A percentile compares a stretch with the other conserved stretches of the same genome.
phyloP scores from a whole-genome alignment of 1,140 invertebrate genomes.

The Metaphire vulgaris region DNA sequence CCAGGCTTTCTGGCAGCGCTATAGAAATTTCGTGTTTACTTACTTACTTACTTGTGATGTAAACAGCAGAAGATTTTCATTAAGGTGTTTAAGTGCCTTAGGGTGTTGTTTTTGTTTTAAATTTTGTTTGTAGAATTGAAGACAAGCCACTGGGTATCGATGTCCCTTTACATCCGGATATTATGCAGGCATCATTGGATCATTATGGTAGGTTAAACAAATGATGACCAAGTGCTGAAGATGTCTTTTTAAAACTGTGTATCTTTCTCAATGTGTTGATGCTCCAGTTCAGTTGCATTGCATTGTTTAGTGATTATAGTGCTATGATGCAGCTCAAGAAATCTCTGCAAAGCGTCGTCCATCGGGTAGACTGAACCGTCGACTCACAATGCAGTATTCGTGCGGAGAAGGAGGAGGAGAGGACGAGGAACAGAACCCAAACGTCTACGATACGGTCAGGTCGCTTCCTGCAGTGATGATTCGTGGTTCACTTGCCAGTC shows the following conservation, averaged over 20 bases:
- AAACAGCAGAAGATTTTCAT: neutral
- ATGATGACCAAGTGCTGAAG: too few species aligned
- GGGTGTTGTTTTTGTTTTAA: neutral
- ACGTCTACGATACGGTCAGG: constrained; percentile 18
- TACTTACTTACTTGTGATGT: neutral
- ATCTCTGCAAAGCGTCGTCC: neutral
- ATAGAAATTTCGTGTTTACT: too few species aligned
- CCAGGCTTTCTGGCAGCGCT: too few species aligned
- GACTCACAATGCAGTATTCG: neutral
- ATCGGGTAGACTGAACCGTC: neutral
- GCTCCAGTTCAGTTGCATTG: neutral
- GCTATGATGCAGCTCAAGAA: neutral
- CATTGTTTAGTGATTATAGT: too few species aligned
- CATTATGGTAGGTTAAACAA: neutral
- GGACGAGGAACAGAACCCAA: neutral
- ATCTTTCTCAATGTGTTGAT: too few species aligned
- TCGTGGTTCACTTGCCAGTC: neutral
- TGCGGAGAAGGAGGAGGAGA: too few species aligned
- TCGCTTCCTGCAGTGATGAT: neutral
- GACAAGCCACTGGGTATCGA: neutral
- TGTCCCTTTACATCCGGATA: neutral
- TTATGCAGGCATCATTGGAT: neutral
- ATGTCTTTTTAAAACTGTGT: too few species aligned
- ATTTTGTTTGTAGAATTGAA: neutral
- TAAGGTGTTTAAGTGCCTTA: neutral